Conservation (phyloP, 1,140 invertebrate genomes). For the Trialeurodes vaporariorum region DNA sequence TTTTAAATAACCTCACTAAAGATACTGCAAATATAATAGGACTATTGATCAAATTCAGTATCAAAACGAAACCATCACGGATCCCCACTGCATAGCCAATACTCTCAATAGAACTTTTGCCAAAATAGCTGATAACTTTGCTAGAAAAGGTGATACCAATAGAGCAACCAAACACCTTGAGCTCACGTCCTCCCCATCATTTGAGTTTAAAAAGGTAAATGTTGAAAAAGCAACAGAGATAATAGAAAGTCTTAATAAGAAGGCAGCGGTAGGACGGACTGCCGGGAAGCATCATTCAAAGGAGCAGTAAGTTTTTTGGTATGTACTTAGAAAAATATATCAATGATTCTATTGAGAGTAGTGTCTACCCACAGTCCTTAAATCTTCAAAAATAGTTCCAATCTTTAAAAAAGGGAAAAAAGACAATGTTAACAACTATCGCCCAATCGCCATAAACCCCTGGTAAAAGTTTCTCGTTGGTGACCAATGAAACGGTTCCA, state of each 20-base stretch:
- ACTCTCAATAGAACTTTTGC: neutral
- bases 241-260: too few species aligned
- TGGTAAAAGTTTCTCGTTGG: slow-evolving; percentile 4
- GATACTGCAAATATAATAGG: too few species aligned
- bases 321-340: neutral
- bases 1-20: neutral
- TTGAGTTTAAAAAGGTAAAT: neutral
- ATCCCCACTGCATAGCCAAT: neutral
- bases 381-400: neutral
- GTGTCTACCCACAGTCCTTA: neutral
- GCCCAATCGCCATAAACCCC: slow-evolving; percentile 6
- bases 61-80: neutral
- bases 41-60: too few species aligned
- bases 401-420: neutral
- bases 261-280: too few species aligned
- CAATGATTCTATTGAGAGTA: neutral
- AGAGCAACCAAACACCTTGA: neutral
- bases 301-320: too few species aligned
- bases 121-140: neutral
- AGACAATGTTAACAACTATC: slow-evolving; percentile 2
- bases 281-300: too few species aligned
- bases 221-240: too few species aligned
- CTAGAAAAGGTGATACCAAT: neutral
- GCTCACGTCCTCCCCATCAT: neutral
- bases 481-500: too few species aligned